Conservation (phyloP, 2,888 invertebrate species). For the Agonopterix arenella region DNA sequence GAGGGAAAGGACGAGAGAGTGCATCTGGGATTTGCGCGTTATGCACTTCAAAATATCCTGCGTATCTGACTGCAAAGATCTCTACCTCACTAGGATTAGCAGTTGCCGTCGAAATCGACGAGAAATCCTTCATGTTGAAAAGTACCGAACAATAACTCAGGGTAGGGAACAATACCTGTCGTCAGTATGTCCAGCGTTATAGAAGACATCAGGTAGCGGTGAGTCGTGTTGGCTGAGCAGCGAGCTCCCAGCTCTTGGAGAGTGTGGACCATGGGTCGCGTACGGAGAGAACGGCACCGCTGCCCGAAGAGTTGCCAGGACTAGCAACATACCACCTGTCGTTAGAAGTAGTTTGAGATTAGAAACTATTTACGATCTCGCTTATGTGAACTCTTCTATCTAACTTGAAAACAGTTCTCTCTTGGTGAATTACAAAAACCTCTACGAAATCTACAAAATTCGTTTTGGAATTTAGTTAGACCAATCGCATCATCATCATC, state of each 20-base stretch:
- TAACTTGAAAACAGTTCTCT: too few species aligned
- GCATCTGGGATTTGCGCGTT: too few species aligned
- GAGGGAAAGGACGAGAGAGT: too few species aligned
- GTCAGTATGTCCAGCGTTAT: conserved; percentile 57
- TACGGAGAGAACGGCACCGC: conserved; percentile 68
- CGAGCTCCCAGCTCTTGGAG: conserved; percentile 64
- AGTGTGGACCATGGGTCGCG: conserved; percentile 63
- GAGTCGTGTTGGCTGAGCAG: conserved; percentile 65
- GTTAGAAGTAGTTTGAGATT: background rate
- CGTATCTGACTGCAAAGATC: too few species aligned
- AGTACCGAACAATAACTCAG: background rate
- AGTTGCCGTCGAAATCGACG: too few species aligned
- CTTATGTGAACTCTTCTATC: background rate
- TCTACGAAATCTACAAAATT: too few species aligned
- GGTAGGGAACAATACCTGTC: conserved; percentile 35
- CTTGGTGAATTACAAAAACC: too few species aligned
- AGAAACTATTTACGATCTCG: background rate
- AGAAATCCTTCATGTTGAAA: too few species aligned
- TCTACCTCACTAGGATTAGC: too few species aligned
- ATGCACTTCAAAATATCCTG: too few species aligned
- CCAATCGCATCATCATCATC: too few species aligned
- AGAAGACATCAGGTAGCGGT: conserved; percentile 63
- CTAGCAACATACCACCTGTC: conserved; percentile 58
- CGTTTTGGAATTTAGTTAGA: too few species aligned
- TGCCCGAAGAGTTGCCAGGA: conserved; percentile 57